Base-by-base conservation (phyloP, 1,140 invertebrate genomes). In the Drosophila grimshawi region DNA sequence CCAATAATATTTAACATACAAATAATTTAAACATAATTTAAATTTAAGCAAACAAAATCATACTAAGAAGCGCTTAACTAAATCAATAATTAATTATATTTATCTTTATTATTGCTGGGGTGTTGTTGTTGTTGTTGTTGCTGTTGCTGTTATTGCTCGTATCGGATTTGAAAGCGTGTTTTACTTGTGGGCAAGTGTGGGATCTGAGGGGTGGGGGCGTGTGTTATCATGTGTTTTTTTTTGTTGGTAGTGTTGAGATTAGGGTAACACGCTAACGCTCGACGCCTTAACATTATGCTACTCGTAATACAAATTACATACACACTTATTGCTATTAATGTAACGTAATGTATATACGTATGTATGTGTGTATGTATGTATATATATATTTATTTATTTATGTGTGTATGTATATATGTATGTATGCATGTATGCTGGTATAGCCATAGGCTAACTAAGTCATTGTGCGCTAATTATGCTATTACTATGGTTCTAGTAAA, bases 251-350 rank as follows among this genome's bases (percentile, higher is more conserved):
- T 66, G 56, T 68, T 52, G n/a, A 10, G 27, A 0, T 32, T 37
- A 6, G 7, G 45, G 32, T 65, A 8, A 39, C 19, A 57, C 11
- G 51, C 56, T 66, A 39, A 46, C 33, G 57, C 70, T 61, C 56
- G 64, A 49, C 35, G 43, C 57, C 71, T 69, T 57, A 56, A 57
- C 43, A 27, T 39, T 49, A 57, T 33, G 43, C 70, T 72, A 60
- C 39, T 52, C 35, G 43, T 55, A n/a, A 57, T 52, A 72, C 53
- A 72, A 37, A 37, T 45, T 10, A 67, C 63, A 61, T 65, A 51
- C 27, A 60, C 45, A 67, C 39, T 60, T 60, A 67, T 52, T 7
- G 39, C 5, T 27, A 19, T 4, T 39, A 29, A 8, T 37, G 19
- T 57, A 3, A 10, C 10, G 27, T 59, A 39, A 30, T 5, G 11